Evolutionary conservation across 2,113 vertebrate species (phyloP).

Genomic region (Onychostoma macrolepis): DNA sequence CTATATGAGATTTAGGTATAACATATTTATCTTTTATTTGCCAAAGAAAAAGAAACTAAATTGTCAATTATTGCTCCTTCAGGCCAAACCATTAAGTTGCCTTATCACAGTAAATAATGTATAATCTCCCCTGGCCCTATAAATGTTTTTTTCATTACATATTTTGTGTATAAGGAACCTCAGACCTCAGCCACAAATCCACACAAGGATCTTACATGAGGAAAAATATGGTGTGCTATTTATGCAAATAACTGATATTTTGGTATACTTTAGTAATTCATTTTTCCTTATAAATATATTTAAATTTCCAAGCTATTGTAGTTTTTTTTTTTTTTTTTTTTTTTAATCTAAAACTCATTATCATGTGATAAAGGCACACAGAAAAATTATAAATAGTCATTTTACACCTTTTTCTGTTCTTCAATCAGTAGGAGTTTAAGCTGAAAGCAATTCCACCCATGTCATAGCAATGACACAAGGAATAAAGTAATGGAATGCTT

Average conservation of each 20-base stretch:
- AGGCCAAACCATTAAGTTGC: neutral
- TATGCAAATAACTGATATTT: neutral
- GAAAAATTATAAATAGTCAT: neutral
- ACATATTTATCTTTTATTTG: no score
- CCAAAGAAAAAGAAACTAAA: no score
- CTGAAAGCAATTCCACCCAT: conserved; percentile 71
- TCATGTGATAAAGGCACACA: neutral
- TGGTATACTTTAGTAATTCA: neutral
- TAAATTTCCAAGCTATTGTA: neutral
- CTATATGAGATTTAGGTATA: neutral
- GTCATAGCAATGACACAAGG: conserved; percentile 72
- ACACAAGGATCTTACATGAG: neutral
- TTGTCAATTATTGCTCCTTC: neutral
- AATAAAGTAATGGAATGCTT: conserved; percentile 80
- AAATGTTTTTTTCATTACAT: neutral
- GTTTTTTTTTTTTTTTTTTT: neutral
- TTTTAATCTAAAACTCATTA: neutral
- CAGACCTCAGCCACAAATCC: neutral
- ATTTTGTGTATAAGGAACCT: neutral
- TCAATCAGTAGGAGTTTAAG: conserved; percentile 60
- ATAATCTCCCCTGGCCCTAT: neutral
- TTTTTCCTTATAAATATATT: neutral
- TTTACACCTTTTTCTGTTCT: neutral
- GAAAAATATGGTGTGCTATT: no score
- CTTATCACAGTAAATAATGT: neutral